A percentile compares a stretch with the other conserved stretches of the same genome.
Conservation (phyloP, 2,113 vertebrate genomes). For the Tor tambroides region DNA sequence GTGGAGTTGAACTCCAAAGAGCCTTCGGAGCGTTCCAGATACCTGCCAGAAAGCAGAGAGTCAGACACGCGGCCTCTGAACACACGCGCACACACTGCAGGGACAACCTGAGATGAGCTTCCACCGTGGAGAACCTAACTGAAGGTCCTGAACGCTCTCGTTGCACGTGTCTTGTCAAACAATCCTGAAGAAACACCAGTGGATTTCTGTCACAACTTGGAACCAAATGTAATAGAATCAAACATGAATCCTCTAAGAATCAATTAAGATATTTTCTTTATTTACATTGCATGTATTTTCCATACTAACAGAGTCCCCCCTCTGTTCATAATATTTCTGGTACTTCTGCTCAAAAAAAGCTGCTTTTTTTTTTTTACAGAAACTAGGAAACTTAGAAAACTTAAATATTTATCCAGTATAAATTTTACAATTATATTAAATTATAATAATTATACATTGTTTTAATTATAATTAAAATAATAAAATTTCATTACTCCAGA, state of each 20-base stretch:
- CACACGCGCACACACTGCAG: conserved; percentile 43
- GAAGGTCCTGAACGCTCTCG: background rate
- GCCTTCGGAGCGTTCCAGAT: conserved; percentile 92
- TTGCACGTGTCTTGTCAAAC: background rate
- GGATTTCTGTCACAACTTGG: background rate
- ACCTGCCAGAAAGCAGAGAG: conserved; percentile 80
- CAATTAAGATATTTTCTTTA: background rate
- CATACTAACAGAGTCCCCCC: background rate
- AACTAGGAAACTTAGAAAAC: no score
- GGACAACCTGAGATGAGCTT: background rate
- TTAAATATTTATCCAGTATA: background rate
- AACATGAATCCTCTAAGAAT: background rate
- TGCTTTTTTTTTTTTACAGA: background rate
- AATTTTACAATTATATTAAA: no score
- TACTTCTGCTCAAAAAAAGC: background rate
- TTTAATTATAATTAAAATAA: no score
- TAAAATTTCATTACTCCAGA: background rate
- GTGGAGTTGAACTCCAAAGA: conserved; percentile 92
- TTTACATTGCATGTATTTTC: background rate
- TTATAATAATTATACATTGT: no score
- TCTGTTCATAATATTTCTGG: background rate
- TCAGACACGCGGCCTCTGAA: conserved; percentile 58
- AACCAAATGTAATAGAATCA: background rate
- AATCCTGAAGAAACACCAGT: background rate
- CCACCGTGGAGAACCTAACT: background rate